Evolutionary conservation across 2,113 vertebrate genomes (phyloP).

Genomic region (Lethenteron camtschaticum): DNA sequence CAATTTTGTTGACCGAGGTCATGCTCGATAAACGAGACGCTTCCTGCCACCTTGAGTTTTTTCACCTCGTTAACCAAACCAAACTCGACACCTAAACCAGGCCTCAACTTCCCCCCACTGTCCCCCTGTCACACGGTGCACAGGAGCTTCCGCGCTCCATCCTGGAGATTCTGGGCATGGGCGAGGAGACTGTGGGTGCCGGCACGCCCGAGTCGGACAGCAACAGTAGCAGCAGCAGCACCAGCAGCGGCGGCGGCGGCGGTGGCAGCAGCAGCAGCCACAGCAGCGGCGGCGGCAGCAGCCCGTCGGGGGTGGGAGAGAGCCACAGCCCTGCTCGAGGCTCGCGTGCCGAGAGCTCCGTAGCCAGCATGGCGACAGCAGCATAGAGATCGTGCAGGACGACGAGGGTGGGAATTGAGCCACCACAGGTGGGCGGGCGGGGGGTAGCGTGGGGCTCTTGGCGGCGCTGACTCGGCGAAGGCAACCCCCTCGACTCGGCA

Average conservation of each 20-base stretch:
- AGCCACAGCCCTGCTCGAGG: no score
- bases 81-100: background rate
- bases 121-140: background rate
- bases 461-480: no score
- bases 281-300: no score
- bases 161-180: conserved; percentile 23
- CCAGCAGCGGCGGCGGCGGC: conserved; percentile 11
- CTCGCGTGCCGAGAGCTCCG: conserved; percentile 2
- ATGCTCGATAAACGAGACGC: background rate
- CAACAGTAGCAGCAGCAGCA: conserved; percentile 11
- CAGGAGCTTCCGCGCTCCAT: conserved; percentile 26
- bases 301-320: no score
- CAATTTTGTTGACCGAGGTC: background rate
- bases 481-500: no score
- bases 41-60: background rate
- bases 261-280: conserved; percentile 9
- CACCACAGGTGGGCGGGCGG: no score
- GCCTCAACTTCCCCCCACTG: background rate
- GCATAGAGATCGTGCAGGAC: conserved; percentile 11
- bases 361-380: conserved; percentile 8
- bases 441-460: no score
- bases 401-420: conserved; percentile 8
- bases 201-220: conserved; percentile 13
- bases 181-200: background rate
- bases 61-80: background rate